Base-by-base conservation (phyloP, 2,888 invertebrate genomes). In the Tuta absoluta region DNA sequence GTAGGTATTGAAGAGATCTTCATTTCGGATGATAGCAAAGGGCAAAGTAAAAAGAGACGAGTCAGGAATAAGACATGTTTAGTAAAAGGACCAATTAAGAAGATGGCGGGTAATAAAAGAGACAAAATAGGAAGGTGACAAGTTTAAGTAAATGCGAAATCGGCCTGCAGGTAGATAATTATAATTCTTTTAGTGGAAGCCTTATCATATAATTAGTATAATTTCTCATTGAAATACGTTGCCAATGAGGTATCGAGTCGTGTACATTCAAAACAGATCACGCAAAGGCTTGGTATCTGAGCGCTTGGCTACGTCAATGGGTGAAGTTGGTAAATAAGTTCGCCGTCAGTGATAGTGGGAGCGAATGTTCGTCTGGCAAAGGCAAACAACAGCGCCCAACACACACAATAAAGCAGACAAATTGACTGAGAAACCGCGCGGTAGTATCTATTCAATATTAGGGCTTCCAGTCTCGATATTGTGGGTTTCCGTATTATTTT, bases 341-440 rank as follows among this genome's bases (percentile, higher is more conserved):
- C 68, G 65, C 64, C 57, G 63, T 66, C 63, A 74, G 69, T 73
- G 72, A 72, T 74, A 75, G 75, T 73, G 72, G 69, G 71, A 73
- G 72, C 68, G 72, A 76, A 69, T 67, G 69, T 72, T 74, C 68
- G 67, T 62, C 67, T 60, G 69, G 69, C 68, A 74, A 79, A 73
- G 72, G 75, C 77, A 78, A 81, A 80, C 74, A 77, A 71, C 75
- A 68, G 74, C 75, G 71, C 70, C 75, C 75, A 79, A 77, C 76
- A 84, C 82, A 85, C 79, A 82, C 85, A 84, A 88, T 88, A 85
- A 85, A 86, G 84, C 84, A 82, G 81, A 82, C 85, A 86, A 88
- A 89, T 86, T 82, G 84, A 84, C 87, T 86, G 85, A 80, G 80
- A 86, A 86, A 84, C 81, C 76, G 76, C 77, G 76, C 76, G 73